phyloP scores from a whole-genome alignment of 2,113 vertebrate genomes.

The Rhea americana region DNA sequence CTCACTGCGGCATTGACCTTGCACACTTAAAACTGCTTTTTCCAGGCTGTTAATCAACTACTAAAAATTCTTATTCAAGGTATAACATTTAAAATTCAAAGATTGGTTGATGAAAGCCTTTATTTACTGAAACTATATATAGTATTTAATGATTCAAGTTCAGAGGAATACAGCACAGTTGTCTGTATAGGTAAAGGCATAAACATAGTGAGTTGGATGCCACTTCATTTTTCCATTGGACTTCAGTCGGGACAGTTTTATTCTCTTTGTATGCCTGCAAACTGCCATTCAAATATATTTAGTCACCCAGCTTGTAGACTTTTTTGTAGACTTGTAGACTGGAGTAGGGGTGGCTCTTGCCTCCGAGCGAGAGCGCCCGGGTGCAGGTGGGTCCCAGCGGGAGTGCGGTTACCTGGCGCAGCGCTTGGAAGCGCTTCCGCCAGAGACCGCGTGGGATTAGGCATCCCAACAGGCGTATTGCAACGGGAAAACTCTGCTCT shows the following conservation, averaged over 20 bases:
- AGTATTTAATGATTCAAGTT: neutral
- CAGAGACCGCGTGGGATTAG: neutral
- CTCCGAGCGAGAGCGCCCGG: neutral
- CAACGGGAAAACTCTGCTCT: neutral
- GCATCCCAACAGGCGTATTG: too few species aligned
- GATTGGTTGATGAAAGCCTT: neutral
- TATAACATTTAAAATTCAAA: neutral
- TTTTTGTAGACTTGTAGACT: too few species aligned
- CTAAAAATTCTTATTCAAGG: neutral
- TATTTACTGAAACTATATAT: neutral
- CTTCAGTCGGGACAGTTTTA: neutral
- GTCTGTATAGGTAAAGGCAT: neutral
- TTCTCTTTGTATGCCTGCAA: neutral
- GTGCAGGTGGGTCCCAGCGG: accelerated
- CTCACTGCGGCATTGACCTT: neutral
- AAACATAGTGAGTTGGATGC: neutral
- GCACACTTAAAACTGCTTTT: neutral
- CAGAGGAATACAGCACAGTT: neutral
- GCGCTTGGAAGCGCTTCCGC: neutral
- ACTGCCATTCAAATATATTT: neutral
- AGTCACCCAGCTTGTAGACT: neutral
- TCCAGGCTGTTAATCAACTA: neutral
- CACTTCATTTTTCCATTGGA: neutral
- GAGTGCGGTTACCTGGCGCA: neutral
- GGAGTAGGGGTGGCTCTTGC: too few species aligned